Base-by-base conservation (phyloP, 2,113 vertebrate genomes). In the Phylloscopus whistleri region DNA sequence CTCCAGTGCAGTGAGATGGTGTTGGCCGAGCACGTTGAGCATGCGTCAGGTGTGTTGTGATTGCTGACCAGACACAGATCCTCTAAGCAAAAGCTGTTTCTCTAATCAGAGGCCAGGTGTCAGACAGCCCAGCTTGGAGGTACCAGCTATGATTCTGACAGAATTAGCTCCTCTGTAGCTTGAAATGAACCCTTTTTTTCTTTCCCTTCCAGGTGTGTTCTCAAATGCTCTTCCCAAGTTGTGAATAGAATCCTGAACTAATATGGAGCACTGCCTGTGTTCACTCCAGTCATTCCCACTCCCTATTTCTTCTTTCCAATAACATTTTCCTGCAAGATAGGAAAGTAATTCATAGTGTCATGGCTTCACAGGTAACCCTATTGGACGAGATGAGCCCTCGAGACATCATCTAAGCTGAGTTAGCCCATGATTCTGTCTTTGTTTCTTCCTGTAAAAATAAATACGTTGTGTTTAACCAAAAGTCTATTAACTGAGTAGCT, bases 21-120 rank as follows among this genome's bases (percentile, higher is more conserved):
- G 20, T 4, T 70, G 74, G 55, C 15, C 11, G 43, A 62, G 41
- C 0, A 7, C 21, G 52, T 17, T 60, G 39, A n/a, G 41, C 28
- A 2, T 2, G 0, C 21, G 37, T 43, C 23, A 72, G 35, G 39
- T 26, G 26, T 55, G 44, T 4, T 73, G 17, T 9, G 8, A 7
- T 39, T n/a, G 12, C 22, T 46, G 51, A 35, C 22, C 23, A 5
- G 41, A 58, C 56, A 31, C 30, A 19, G 67, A 68, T 60, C 39
- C 43, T 35, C 76, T 19, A 21, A 31, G 30, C 10, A 55, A 78
- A 82, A 90, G 33, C 51, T 10, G 8, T 90, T 83, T 76, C 30
- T 85, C 63, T 77, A 35, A 31, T 39, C 60, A 44, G 17, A 24
- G 10, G 28, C 35, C 28, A 66, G 51, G 68, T 69, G 58, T 56